Evolutionary conservation across 2,888 invertebrate species (phyloP).

Genomic region (Mimas tiliae): DNA sequence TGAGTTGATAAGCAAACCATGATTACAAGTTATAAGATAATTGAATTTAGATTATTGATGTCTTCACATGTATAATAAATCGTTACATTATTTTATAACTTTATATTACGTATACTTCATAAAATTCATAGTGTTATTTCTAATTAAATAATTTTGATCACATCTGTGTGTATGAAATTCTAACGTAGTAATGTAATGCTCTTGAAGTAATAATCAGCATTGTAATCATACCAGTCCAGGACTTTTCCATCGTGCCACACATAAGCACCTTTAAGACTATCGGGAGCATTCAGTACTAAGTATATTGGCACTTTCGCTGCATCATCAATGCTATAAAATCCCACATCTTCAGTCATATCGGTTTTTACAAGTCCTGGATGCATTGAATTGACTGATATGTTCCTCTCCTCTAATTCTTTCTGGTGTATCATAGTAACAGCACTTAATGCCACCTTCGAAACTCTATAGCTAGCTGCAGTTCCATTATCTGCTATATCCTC

Average conservation of each 20-base stretch:
- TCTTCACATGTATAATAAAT: too few relatives aligned
- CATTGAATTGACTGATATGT: constrained; percentile 86
- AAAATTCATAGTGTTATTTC: too few relatives aligned
- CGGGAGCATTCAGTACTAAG: constrained; percentile 79
- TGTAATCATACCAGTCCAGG: constrained; percentile 82
- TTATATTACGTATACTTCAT: too few relatives aligned
- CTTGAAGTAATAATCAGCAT: constrained; percentile 64
- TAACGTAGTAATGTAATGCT: constrained; percentile 38
- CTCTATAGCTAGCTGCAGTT: constrained; percentile 85
- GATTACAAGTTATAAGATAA: too few relatives aligned
- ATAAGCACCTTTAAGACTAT: constrained; percentile 85
- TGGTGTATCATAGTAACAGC: constrained; percentile 89
- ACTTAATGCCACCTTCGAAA: constrained; percentile 89
- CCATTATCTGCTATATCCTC: constrained; percentile 77
- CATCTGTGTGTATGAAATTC: not conserved
- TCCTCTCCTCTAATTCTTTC: constrained; percentile 79
- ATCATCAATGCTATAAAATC: constrained; percentile 80
- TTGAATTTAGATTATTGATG: too few relatives aligned
- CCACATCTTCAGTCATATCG: constrained; percentile 88
- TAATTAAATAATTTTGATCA: too few relatives aligned
- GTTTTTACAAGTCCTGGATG: constrained; percentile 91
- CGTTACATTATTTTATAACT: too few relatives aligned
- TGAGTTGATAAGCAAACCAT: too few relatives aligned
- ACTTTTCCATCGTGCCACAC: constrained; percentile 86
- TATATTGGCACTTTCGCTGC: constrained; percentile 84